A percentile compares a stretch with the other conserved stretches of the same genome.
Conservation (phyloP, 23 tunicate genomes). For the Halocynthia roretzi region DNA sequence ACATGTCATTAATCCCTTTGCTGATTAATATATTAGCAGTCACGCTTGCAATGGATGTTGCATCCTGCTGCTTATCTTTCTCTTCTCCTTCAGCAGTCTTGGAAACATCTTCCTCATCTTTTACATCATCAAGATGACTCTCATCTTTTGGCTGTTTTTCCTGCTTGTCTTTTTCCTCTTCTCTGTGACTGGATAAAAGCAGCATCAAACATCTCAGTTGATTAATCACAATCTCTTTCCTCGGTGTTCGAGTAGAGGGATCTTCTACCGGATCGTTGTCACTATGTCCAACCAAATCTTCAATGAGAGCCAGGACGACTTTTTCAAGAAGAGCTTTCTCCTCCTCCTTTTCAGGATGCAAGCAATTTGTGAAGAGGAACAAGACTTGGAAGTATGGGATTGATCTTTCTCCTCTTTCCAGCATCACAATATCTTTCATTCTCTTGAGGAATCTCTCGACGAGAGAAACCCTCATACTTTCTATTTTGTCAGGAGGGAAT, state of each 20-base stretch:
- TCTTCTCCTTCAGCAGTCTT: conserved; percentile 1
- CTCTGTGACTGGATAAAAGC: not conserved
- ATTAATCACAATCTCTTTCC: conserved; percentile 10
- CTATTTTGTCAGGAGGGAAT: conserved; percentile 32
- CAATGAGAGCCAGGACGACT: conserved; percentile 6
- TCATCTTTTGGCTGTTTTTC: not conserved
- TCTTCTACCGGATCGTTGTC: conserved; percentile 4
- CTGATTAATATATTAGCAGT: conserved; percentile 12
- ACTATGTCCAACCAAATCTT: not conserved
- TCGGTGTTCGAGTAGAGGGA: not conserved
- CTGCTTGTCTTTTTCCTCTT: too few species aligned
- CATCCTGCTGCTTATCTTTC: not conserved
- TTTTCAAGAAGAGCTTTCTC: not conserved
- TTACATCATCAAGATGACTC: not conserved
- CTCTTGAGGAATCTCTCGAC: conserved; percentile 31
- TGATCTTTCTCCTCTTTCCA: conserved; percentile 61
- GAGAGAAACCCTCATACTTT: conserved; percentile 28
- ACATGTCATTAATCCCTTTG: not conserved
- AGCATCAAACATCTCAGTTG: conserved; percentile 8
- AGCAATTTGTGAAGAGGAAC: conserved; percentile 1
- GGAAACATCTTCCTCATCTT: conserved; percentile 1
- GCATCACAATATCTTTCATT: conserved; percentile 40
- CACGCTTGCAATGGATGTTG: conserved; percentile 4
- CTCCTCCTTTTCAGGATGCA: conserved; percentile 9
- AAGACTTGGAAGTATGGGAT: conserved; percentile 87